Evolutionary conservation across 2,113 vertebrate genomes (phyloP).

Genomic region (Tonatia bakeri): DNA sequence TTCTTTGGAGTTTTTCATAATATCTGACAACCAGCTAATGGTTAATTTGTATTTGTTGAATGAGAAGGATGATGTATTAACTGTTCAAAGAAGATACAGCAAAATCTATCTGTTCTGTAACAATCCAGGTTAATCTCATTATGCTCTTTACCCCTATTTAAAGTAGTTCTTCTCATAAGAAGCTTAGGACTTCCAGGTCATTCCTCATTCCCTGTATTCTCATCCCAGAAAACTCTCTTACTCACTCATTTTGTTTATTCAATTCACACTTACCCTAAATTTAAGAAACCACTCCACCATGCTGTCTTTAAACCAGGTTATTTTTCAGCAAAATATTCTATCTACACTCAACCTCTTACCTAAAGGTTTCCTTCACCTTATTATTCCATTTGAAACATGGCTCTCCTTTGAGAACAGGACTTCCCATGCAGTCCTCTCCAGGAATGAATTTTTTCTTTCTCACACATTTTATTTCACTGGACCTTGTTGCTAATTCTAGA

Average conservation of each 20-base stretch:
- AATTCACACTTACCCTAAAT: not conserved
- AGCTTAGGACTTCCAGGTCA: not conserved
- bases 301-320: not conserved
- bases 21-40: not conserved
- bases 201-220: not conserved
- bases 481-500: not conserved
- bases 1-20: not conserved
- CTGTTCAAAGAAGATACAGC: not conserved
- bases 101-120: not conserved
- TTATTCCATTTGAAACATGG: not conserved
- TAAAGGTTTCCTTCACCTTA: not conserved
- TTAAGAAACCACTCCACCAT: not conserved
- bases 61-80: not conserved
- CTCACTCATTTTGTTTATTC: not conserved
- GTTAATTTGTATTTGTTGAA: not conserved
- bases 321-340: not conserved
- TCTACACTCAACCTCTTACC: not conserved
- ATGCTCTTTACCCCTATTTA: not conserved
- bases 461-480: not conserved
- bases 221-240: not conserved
- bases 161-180: not conserved
- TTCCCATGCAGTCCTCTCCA: not conserved
- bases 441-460: not conserved
- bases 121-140: not conserved
- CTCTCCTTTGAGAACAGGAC: not conserved